Percentiles rank a stretch among this genome's conserved stretches.
phyloP scores from a whole-genome alignment of 2,113 vertebrate genomes.

The Halichoeres trimaculatus region DNA sequence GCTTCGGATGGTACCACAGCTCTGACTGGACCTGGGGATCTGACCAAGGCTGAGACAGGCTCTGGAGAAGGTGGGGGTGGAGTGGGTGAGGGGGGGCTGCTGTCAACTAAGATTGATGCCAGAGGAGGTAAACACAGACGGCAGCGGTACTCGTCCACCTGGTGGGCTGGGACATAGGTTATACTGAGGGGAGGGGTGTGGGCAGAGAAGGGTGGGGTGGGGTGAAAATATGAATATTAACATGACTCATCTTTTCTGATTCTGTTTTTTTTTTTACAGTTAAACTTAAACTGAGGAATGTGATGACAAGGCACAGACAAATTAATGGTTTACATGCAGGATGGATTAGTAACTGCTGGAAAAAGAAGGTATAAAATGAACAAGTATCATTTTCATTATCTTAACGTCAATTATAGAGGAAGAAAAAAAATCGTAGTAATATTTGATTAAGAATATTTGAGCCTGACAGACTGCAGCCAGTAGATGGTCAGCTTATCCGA shows the following conservation, averaged over 20 bases:
- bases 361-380: conserved; percentile 2
- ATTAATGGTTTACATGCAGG: conserved; percentile 4
- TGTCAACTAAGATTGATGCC: conserved; percentile 61
- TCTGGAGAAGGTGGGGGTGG: conserved; percentile 51
- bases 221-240: conserved; percentile 25
- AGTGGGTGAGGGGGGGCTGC: conserved; percentile 54
- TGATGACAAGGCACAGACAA: background rate
- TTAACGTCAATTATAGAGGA: too few relatives aligned
- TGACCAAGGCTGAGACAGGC: background rate
- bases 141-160: conserved; percentile 71
- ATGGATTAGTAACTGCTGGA: background rate
- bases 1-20: background rate
- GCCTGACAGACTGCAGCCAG: background rate
- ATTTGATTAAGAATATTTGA: too few relatives aligned
- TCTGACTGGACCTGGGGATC: conserved; percentile 32
- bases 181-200: conserved; percentile 55
- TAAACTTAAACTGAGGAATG: background rate
- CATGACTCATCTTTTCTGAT: background rate
- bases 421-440: too few relatives aligned
- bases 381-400: too few relatives aligned
- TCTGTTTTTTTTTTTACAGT: background rate
- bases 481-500: background rate
- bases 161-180: conserved; percentile 70
- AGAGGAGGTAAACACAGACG: conserved; percentile 67
- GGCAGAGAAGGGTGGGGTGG: background rate